Evolutionary conservation across 2,113 vertebrate genomes (phyloP).

Genomic region (Corythornis cristatus): DNA sequence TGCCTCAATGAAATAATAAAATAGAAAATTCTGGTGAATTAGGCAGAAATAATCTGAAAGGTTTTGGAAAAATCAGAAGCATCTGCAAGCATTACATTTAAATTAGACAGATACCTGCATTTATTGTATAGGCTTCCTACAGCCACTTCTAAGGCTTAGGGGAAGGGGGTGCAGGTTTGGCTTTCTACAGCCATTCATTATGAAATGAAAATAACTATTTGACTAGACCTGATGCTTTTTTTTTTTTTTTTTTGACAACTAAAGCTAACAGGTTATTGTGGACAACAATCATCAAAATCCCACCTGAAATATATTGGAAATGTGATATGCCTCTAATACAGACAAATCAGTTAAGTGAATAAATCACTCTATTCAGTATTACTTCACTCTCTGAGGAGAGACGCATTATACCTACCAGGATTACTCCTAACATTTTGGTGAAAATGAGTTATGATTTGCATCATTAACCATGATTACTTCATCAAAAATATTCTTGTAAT

Average conservation of each 20-base stretch:
- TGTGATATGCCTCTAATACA: not conserved
- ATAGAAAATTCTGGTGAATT: not conserved
- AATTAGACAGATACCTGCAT: not conserved
- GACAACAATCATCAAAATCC: not conserved
- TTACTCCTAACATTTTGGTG: not conserved
- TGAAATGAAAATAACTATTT: not conserved
- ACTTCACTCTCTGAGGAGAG: not conserved
- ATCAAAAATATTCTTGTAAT: not conserved
- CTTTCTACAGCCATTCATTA: not conserved
- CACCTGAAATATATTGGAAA: not conserved
- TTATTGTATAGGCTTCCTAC: not conserved
- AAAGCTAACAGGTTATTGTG: not conserved
- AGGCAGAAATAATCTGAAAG: not conserved
- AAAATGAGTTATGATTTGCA: slow-evolving; percentile 20
- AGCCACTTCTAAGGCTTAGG: not conserved
- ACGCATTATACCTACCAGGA: not conserved
- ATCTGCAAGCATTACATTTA: not conserved
- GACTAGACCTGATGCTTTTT: not conserved
- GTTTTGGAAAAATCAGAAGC: not conserved
- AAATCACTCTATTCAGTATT: not conserved
- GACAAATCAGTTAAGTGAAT: not conserved
- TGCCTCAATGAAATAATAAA: not conserved
- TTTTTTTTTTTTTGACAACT: not conserved
- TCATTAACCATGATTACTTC: not conserved
- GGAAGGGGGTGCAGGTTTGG: not conserved